Evolutionary conservation across 2,888 invertebrate species (phyloP).

Genomic region (Dysmachus trigonus): DNA sequence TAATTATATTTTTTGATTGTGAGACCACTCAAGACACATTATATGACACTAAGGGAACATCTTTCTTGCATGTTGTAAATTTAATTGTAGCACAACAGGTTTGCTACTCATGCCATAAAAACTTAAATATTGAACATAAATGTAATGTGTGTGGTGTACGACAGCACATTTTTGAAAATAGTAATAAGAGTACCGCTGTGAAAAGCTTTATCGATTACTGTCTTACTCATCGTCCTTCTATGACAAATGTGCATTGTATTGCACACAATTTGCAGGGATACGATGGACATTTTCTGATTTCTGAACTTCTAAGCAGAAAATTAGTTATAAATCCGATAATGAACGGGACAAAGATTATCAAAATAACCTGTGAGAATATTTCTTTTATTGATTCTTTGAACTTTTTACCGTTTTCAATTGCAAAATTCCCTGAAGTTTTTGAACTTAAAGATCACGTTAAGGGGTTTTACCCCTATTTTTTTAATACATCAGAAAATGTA

Average conservation of each 20-base stretch:
- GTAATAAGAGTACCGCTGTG: neutral
- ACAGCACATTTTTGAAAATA: neutral
- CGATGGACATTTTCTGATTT: too few species aligned
- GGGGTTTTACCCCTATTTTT: too few species aligned
- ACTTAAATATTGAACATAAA: neutral
- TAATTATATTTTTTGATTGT: neutral
- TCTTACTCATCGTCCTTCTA: neutral
- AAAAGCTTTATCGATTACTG: neutral
- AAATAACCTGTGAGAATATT: too few species aligned
- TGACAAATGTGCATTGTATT: neutral
- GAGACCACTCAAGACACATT: neutral
- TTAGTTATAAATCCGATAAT: conserved; percentile 41
- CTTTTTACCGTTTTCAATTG: too few species aligned
- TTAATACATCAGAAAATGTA: conserved; percentile 20
- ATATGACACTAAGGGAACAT: neutral
- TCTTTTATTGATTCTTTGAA: too few species aligned
- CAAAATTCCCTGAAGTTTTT: too few species aligned
- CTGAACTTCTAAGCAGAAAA: too few species aligned
- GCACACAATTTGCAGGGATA: too few species aligned
- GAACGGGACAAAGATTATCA: conserved; percentile 30
- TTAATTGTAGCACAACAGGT: too few species aligned
- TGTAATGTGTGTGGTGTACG: neutral
- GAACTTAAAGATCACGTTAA: too few species aligned
- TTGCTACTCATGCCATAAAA: neutral
- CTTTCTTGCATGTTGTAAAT: neutral